phyloP scores from a whole-genome alignment of 2,888 invertebrate genomes.

The Sialis fuliginosa region DNA sequence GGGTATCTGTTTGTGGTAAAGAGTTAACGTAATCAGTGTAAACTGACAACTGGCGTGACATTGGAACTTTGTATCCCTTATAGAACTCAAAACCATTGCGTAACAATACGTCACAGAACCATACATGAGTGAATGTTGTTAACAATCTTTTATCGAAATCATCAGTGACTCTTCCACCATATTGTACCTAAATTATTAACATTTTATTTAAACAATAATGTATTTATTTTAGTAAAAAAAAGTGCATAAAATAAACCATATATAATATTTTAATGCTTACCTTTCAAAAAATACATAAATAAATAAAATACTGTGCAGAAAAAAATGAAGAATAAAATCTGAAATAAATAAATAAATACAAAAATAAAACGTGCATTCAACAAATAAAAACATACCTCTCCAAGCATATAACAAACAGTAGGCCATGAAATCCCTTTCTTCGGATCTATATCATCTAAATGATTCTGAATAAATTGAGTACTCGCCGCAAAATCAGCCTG shows the following conservation, averaged over 20 bases:
- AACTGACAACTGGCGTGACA: conserved; percentile 56
- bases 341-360: too few relatives aligned
- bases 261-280: too few relatives aligned
- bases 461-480: conserved; percentile 91
- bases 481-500: conserved; percentile 93
- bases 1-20: conserved; percentile 71
- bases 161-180: conserved; percentile 86
- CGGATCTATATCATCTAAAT: conserved; percentile 90
- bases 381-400: conserved; percentile 44
- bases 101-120: conserved; percentile 85
- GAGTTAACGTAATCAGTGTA: conserved; percentile 78
- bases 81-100: conserved; percentile 84
- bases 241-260: background rate
- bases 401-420: conserved; percentile 93
- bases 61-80: conserved; percentile 81
- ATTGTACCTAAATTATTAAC: conserved; percentile 28
- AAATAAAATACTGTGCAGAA: too few relatives aligned
- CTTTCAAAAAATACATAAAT: too few relatives aligned
- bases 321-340: too few relatives aligned
- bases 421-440: conserved; percentile 96
- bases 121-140: conserved; percentile 84
- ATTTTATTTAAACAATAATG: too few relatives aligned
- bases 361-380: too few relatives aligned
- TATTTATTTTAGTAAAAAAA: background rate
- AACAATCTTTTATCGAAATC: conserved; percentile 90